These are phyloP conservation scores for Drosophila percnosoma DNA, from an alignment of 2,888 invertebrate species.

Conservation along the genomic window DNA sequence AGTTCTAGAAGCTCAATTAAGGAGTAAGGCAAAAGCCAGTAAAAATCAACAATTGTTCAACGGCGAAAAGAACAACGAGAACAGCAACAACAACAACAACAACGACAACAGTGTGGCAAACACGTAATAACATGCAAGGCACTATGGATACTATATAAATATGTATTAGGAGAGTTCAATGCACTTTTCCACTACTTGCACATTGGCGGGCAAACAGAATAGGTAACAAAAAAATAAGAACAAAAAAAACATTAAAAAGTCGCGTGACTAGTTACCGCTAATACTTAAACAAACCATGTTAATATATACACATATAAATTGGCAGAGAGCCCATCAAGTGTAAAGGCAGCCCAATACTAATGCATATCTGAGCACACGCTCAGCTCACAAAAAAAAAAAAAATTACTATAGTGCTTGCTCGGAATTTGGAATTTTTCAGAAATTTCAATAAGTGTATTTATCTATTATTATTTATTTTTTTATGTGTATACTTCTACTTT, in stretches of 20 bases:
- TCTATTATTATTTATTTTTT: not conserved
- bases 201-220: slow-evolving; percentile 23
- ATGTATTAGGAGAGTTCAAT: slow-evolving; percentile 47
- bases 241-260: slow-evolving; percentile 29
- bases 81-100: not conserved
- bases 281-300: slow-evolving; percentile 31
- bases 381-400: slow-evolving; percentile 4
- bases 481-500: not conserved
- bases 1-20: slow-evolving; percentile 57
- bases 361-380: slow-evolving; percentile 29
- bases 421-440: not conserved
- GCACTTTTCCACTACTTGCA: slow-evolving; percentile 59
- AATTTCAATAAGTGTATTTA: not conserved
- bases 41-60: slow-evolving; percentile 64
- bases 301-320: slow-evolving; percentile 16
- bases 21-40: slow-evolving; percentile 57
- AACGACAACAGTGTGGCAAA: slow-evolving; percentile 20
- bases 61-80: slow-evolving; percentile 25
- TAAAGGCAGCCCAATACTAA: slow-evolving; percentile 17
- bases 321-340: slow-evolving; percentile 9
- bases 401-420: not conserved
- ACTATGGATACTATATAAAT: slow-evolving; percentile 24
- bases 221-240: slow-evolving; percentile 4
- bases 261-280: slow-evolving; percentile 60
- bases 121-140: slow-evolving; percentile 46